Evolutionary conservation across 2,113 vertebrate genomes (phyloP).

Genomic region (Proterorhinus semilunaris): DNA sequence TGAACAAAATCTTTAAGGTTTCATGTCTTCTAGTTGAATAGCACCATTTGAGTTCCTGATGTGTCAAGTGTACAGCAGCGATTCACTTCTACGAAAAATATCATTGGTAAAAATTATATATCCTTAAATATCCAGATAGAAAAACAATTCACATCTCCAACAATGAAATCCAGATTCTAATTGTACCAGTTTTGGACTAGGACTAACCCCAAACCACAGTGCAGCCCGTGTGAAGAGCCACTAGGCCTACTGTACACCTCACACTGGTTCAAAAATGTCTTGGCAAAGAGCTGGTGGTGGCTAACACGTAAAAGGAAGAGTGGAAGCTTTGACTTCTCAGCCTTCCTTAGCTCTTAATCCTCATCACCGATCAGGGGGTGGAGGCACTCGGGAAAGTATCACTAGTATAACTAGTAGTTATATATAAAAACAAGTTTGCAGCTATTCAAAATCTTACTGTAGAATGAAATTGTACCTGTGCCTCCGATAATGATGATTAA

Average conservation of each 20-base stretch:
- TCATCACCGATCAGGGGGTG: slow-evolving; percentile 33
- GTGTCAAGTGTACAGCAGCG: slow-evolving; percentile 23
- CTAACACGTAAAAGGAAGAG: slow-evolving; percentile 41
- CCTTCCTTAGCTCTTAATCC: slow-evolving; percentile 77
- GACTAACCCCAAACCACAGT: slow-evolving; percentile 63
- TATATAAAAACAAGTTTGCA: too few relatives aligned
- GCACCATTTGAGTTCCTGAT: slow-evolving; percentile 39
- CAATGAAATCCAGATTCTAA: slow-evolving; percentile 22
- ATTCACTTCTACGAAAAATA: slow-evolving; percentile 17
- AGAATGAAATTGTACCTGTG: not conserved
- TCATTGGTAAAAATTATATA: slow-evolving; percentile 23
- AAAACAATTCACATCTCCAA: slow-evolving; percentile 37
- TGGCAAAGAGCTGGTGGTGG: slow-evolving; percentile 33
- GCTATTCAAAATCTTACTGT: not conserved
- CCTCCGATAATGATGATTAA: not conserved
- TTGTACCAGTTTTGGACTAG: slow-evolving; percentile 52
- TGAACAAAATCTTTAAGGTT: slow-evolving; percentile 49
- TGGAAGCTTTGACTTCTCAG: slow-evolving; percentile 70
- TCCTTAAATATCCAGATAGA: slow-evolving; percentile 23
- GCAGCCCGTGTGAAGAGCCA: slow-evolving; percentile 20
- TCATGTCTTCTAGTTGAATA: slow-evolving; percentile 31
- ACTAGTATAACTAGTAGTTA: too few relatives aligned
- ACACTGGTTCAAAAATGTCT: slow-evolving; percentile 39
- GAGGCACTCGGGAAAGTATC: slow-evolving; percentile 52
- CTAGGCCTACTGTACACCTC: slow-evolving; percentile 28